Percentiles rank a stretch among this genome's conserved stretches.
phyloP scores from a whole-genome alignment of 1,140 invertebrate genomes.

The Caerostris darwini region DNA sequence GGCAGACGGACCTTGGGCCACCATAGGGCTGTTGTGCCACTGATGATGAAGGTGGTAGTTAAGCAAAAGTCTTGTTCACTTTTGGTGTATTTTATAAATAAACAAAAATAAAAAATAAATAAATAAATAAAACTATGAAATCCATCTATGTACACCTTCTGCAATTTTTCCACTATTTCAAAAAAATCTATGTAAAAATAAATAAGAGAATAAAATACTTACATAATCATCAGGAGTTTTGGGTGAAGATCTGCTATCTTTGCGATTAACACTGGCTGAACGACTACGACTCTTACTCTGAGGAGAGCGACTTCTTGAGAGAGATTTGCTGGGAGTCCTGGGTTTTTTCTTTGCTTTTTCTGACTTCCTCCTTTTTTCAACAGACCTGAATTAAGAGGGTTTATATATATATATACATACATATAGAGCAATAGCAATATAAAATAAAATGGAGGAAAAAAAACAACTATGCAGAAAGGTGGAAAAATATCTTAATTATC shows the following conservation, averaged over 20 bases:
- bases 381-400: slow-evolving; percentile 23
- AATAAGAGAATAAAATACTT: not conserved
- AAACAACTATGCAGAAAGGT: no score
- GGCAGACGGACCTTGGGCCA: no score
- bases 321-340: slow-evolving; percentile 55
- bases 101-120: no score
- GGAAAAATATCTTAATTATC: no score
- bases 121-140: no score
- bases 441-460: no score
- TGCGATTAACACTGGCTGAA: slow-evolving; percentile 52
- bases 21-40: no score
- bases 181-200: not conserved
- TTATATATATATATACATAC: not conserved
- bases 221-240: slow-evolving; percentile 57
- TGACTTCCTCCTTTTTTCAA: slow-evolving; percentile 40
- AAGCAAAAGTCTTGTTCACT: no score
- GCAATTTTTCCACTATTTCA: no score
- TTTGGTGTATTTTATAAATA: no score
- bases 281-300: slow-evolving; percentile 58
- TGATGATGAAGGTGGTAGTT: no score
- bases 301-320: slow-evolving; percentile 63
- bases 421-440: not conserved
- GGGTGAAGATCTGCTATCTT: slow-evolving; percentile 24
- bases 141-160: no score
- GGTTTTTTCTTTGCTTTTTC: slow-evolving; percentile 61